phyloP scores from a whole-genome alignment of 53 echinoderm and acorn worm species.

The Crossaster papposus region DNA sequence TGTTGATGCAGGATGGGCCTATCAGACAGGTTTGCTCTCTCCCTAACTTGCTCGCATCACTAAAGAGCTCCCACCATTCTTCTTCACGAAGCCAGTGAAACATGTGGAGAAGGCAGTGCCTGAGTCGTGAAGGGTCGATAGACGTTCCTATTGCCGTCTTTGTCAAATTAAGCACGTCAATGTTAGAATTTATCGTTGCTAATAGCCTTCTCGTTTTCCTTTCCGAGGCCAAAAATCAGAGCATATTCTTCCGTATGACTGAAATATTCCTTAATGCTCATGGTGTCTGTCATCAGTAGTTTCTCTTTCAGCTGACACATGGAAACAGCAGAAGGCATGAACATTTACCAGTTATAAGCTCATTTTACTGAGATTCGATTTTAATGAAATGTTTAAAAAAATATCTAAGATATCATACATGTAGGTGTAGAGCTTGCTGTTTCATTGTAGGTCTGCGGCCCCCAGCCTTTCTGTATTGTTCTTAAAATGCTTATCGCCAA shows the following conservation, averaged over 20 bases:
- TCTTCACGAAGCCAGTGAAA: slow-evolving; percentile 32
- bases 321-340: slow-evolving; percentile 7
- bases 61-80: slow-evolving; percentile 51
- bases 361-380: not conserved
- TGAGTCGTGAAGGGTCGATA: slow-evolving; percentile 10
- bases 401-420: slow-evolving; percentile 37
- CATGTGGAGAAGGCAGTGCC: slow-evolving; percentile 30
- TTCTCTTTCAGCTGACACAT: slow-evolving; percentile 39
- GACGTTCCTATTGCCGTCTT: slow-evolving; percentile 57
- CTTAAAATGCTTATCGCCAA: slow-evolving; percentile 12
- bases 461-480: not conserved
- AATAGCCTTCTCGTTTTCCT: slow-evolving; percentile 41
- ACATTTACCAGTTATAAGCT: slow-evolving; percentile 22
- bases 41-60: slow-evolving; percentile 60
- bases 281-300: slow-evolving; percentile 51
- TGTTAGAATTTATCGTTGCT: slow-evolving; percentile 36
- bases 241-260: slow-evolving; percentile 26
- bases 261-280: slow-evolving; percentile 19
- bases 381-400: slow-evolving; percentile 30
- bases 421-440: slow-evolving; percentile 30
- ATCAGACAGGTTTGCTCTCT: slow-evolving; percentile 41
- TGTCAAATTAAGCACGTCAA: slow-evolving; percentile 40
- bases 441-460: slow-evolving; percentile 13
- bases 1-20: slow-evolving; percentile 45
- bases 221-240: slow-evolving; percentile 23